A percentile compares a stretch with the other conserved stretches of the same genome.
phyloP scores from a whole-genome alignment of 2,113 vertebrate species.

The Alethe castanea region DNA sequence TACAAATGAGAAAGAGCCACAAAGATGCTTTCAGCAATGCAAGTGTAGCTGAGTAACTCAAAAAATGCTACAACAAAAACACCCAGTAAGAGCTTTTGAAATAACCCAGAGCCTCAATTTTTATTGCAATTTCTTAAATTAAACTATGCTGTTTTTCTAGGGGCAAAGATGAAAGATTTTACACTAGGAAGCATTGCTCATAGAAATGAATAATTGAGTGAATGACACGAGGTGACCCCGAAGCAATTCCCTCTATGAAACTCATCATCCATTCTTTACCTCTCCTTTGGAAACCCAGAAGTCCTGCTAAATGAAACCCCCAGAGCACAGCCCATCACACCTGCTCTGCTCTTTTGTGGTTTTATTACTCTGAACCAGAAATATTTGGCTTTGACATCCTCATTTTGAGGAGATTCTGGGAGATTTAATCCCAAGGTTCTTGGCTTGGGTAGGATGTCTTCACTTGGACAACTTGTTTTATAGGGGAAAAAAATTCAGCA shows the following conservation, averaged over 20 bases:
- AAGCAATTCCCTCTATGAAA: not conserved
- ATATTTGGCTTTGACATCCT: not conserved
- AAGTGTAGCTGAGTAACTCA: not conserved
- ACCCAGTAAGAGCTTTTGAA: accelerated
- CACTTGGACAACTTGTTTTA: accelerated
- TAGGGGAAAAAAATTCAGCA: not conserved
- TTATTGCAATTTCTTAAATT: not conserved
- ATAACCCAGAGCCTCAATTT: not conserved
- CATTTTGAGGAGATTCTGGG: not conserved
- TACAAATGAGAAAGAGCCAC: not conserved
- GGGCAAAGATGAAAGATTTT: not conserved
- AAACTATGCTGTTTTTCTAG: not conserved
- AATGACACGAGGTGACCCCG: not conserved
- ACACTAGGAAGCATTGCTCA: not conserved
- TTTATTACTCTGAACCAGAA: no score
- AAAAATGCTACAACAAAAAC: not conserved
- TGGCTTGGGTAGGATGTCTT: not conserved
- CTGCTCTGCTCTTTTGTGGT: no score
- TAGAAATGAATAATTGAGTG: not conserved
- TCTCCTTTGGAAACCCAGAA: accelerated
- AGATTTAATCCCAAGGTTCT: not conserved
- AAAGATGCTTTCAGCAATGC: not conserved
- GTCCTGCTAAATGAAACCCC: no score
- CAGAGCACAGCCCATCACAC: no score
- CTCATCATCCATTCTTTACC: accelerated